Evolutionary conservation across 2,113 vertebrate species (phyloP), one percentile per base, ranked within the genome.

Genomic region (Pachypanchax playfairii): DNA sequence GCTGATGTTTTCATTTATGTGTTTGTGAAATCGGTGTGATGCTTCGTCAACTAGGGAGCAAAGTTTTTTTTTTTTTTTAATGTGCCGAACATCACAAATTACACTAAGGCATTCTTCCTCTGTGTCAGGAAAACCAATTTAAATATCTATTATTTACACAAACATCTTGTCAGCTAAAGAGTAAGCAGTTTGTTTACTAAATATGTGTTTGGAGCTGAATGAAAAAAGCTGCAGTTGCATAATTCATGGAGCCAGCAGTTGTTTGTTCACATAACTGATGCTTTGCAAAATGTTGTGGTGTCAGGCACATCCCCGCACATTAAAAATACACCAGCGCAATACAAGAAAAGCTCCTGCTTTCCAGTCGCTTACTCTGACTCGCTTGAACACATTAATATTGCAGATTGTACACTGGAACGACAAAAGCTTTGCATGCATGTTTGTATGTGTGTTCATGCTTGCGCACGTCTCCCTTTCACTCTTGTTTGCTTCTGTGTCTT

Each of bases 111-210:
- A 83, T 78, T 60, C 61, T 56, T 70, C 73, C 48, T 53, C 70
- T 21, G 70, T 71, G 82, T 73, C 73, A 39, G 69, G 70, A 83
- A 67, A 78, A 33, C 81, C 50, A 44, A 84, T 89, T 85, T 88
- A 43, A 89, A 88, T 88, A 92, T 92, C 76, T 90, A 92, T 92
- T 92, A 92, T 92, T 91, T 85, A 92, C 85, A 81, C 73, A 88
- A 88, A 91, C 90, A 88, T 87, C 80, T 87, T 91, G 91, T 88
- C 82, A 84, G 80, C 72, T 61, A 65, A 84, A 84, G 79, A 89
- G 84, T 87, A 88, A 91, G 83, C 87, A 87, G 87, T 89, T 91
- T 93, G 90, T 93, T 93, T 92, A 92, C 92, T 87, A 90, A 92
- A 92, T 85, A 90, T 69, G 73, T 77, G 79, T 85, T 86, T 73